Conservation (phyloP, 2,888 invertebrate genomes). For the Aphidoletes aphidimyza region DNA sequence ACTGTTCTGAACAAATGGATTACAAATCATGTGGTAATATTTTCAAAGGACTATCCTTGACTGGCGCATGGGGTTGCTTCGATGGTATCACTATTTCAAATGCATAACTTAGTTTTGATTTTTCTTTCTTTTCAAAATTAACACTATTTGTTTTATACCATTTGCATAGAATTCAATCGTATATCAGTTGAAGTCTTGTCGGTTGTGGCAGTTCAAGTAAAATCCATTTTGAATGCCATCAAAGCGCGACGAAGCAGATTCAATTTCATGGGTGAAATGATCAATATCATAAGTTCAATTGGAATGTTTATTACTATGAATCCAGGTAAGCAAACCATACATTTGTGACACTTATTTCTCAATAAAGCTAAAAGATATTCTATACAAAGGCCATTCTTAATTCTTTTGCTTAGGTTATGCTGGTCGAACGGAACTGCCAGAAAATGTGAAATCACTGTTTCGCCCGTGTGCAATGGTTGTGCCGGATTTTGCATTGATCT, state of each 20-base stretch:
- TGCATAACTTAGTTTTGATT: not conserved
- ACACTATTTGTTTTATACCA: no score
- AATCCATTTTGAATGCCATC: slow-evolving; percentile 87
- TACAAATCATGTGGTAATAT: slow-evolving; percentile 78
- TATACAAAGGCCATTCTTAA: not conserved
- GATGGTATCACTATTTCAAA: slow-evolving; percentile 74
- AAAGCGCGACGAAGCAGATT: slow-evolving; percentile 82
- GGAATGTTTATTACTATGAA: slow-evolving; percentile 99
- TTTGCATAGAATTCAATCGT: slow-evolving; percentile 81
- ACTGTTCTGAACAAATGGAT: slow-evolving; percentile 80
- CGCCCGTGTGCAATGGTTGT: slow-evolving; percentile 98
- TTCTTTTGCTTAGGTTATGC: slow-evolving; percentile 83
- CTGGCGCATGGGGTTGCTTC: slow-evolving; percentile 97
- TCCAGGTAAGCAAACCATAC: slow-evolving; percentile 69
- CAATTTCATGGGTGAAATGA: slow-evolving; percentile 92
- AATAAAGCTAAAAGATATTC: no score
- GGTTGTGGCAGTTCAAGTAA: slow-evolving; percentile 95
- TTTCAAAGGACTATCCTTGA: slow-evolving; percentile 93
- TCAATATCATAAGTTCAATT: slow-evolving; percentile 84
- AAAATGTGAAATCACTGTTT: slow-evolving; percentile 64
- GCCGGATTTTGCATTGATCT: slow-evolving; percentile 95
- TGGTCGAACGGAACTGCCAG: slow-evolving; percentile 76
- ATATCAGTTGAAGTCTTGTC: slow-evolving; percentile 97
- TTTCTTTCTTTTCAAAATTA: not conserved
- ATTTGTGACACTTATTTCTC: no score